A percentile compares a stretch with the other conserved stretches of the same genome.
Evolutionary conservation across 2,113 vertebrate genomes (phyloP).

Genomic region (Ondatra zibethicus): DNA sequence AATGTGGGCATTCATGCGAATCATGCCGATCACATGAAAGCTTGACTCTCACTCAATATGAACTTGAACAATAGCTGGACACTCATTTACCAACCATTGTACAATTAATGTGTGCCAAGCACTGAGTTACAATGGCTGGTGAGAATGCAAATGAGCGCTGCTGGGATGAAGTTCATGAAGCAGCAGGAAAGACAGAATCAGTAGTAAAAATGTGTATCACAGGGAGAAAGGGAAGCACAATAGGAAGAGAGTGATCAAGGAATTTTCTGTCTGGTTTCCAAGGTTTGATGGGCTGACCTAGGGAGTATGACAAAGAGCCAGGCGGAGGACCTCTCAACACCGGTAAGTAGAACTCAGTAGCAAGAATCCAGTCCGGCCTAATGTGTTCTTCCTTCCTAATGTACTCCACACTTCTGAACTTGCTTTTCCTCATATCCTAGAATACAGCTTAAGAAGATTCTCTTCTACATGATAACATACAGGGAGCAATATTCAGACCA

Average conservation of each 20-base stretch:
- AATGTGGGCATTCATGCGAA: not conserved
- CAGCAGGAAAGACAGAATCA: not conserved
- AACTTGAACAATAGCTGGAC: not conserved
- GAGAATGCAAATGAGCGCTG: not conserved
- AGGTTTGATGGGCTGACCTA: not conserved
- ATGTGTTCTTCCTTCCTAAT: conserved; percentile 13
- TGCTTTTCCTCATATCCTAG: not conserved
- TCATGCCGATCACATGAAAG: not conserved
- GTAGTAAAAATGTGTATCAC: not conserved
- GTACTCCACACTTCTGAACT: not conserved
- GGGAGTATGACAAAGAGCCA: not conserved
- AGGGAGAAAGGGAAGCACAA: not conserved
- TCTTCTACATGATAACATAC: not conserved
- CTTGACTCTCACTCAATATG: not conserved
- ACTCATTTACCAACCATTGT: not conserved
- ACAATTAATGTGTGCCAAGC: not conserved
- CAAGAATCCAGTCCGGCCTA: not conserved
- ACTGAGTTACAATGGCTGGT: not conserved
- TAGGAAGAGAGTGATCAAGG: not conserved
- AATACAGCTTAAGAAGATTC: not conserved
- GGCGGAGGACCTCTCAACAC: not conserved
- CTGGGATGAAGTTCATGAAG: not conserved
- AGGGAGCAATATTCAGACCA: not conserved
- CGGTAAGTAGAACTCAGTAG: not conserved
- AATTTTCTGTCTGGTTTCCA: not conserved